Evolutionary conservation across 2,888 invertebrate genomes (phyloP), one percentile per base, ranked within the genome.

Genomic region (Opisthograptis luteolata): DNA sequence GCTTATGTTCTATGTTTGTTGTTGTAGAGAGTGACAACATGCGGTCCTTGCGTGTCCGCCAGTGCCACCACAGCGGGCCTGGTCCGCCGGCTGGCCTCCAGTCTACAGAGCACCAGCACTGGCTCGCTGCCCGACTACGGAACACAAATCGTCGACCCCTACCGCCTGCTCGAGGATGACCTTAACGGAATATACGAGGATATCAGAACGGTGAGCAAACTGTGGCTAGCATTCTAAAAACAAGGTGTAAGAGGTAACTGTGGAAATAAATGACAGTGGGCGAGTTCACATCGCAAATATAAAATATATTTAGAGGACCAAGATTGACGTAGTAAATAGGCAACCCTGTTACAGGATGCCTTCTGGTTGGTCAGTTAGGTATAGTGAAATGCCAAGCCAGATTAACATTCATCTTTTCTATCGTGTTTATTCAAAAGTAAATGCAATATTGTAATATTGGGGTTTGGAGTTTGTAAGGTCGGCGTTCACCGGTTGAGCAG

Each of bases 101-200:
- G 94, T 73, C 94, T 95, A 32, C 94, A 95, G 83, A 94, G 95
- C 79, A 95, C 95, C 66, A 94, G 95, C 81, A 96, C 96, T 9
- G 96, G 96, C 68, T 94, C 96, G 12, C 91, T 96, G 68, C 94
- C 95, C 47, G 95, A 96, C 77, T 94, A 95, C 76, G 87, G 90
- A 68, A 87, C 87, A 70, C 89, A 89, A 73, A 94, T 95, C 87
- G 92, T 96, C 64, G 96, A 97, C 90, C 97, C 97, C 54, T 97
- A 97, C 81, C 94, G 94, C 68, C 91, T 98, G 59, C 92, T 97
- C 57, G 96, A 97, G 70, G 95, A 96, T 70, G 97, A 98, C 80
- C 93, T 98, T 58, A 95, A 95, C 79, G 94, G 95, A 68, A 94
- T 98, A 70, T 97, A 96, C 79, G 93, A 94, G 70, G 95, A 97